phyloP scores from a whole-genome alignment of 2,888 invertebrate genomes.

The Mimas tiliae region DNA sequence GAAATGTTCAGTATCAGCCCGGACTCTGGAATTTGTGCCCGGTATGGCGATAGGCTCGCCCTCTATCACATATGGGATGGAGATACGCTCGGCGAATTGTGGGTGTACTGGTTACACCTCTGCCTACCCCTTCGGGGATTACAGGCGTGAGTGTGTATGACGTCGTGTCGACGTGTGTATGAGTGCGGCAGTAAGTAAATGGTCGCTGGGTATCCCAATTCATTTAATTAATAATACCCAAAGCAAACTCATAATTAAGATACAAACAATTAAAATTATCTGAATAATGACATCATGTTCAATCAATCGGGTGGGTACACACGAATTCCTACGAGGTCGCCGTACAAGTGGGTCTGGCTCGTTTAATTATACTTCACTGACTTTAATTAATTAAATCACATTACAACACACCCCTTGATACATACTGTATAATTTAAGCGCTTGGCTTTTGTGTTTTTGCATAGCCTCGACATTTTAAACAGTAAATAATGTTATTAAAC shows the following conservation, averaged over 20 bases:
- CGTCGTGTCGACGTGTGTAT: too few species aligned
- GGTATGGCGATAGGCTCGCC: too few species aligned
- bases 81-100: too few species aligned
- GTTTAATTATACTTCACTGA: conserved; percentile 21
- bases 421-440: conserved; percentile 27
- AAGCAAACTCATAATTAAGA: not conserved
- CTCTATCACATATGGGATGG: too few species aligned
- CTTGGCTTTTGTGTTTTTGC: conserved; percentile 2
- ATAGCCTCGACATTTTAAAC: conserved; percentile 7
- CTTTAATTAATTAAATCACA: conserved; percentile 38
- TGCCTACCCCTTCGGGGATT: too few species aligned
- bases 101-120: too few species aligned
- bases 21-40: too few species aligned
- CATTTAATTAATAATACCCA: not conserved
- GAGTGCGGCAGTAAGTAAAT: too few species aligned
- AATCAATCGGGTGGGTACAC: conserved; percentile 4
- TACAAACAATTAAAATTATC: conserved; percentile 1
- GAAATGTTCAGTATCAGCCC: too few species aligned
- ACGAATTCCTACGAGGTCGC: conserved; percentile 16
- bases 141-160: too few species aligned
- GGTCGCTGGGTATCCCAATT: not conserved
- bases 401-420: conserved; percentile 40
- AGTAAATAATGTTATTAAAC: not conserved
- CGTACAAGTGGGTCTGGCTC: not conserved
- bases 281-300: conserved; percentile 11